Base-by-base conservation (phyloP, 1,140 invertebrate genomes). In the Oreohelix idahoensis region DNA sequence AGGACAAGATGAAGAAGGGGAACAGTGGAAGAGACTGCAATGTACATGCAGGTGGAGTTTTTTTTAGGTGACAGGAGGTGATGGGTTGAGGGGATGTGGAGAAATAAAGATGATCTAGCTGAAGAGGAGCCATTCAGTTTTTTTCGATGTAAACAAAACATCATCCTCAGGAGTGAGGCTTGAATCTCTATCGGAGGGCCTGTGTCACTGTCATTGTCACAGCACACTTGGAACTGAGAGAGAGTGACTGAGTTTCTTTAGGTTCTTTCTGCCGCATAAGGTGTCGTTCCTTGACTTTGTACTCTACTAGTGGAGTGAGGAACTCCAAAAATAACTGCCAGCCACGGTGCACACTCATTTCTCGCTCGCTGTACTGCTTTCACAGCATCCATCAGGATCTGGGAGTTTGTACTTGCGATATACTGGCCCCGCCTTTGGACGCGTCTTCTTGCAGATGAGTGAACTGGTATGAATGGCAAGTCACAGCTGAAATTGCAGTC, bases 341-440 rank as follows among this genome's bases (percentile, higher is more conserved):
- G 20, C 98, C 98, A 38, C 98, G 93, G 92, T 99, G 98, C 32
- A 99, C 98, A 84, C 97, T 98, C 98, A 99, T 99, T 92, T 99
- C 97, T 11, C 98, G n/a, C 98, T 39, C 97, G 93, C 91, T 99
- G 97, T 10, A 99, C 98, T 15, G 98, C 97, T 84, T 96, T 95
- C 0, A 99, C 98, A 0, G 98, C 98, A 92, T 99, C 97, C 35
- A 98, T 96, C 71, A 99, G 94, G 88, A 97, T 97, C 90, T 98
- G 97, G 84, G 97, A 94, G 92, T 99, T 98, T n/a, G n/a, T n/a
- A 92, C 99, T 99, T 91, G 98, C 98, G 39, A 98, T 94, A 89
- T 98, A 99, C 92, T 98, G 98, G 11, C 92, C 92, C 38, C 92
- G 87, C 74, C 92, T 93, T n/a, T 91, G 92, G n/a, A 91, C 86